Evolutionary conservation across 1,140 invertebrate species (phyloP), one percentile per base, ranked within the genome.

Genomic region (Ctenoplectra terminalis): DNA sequence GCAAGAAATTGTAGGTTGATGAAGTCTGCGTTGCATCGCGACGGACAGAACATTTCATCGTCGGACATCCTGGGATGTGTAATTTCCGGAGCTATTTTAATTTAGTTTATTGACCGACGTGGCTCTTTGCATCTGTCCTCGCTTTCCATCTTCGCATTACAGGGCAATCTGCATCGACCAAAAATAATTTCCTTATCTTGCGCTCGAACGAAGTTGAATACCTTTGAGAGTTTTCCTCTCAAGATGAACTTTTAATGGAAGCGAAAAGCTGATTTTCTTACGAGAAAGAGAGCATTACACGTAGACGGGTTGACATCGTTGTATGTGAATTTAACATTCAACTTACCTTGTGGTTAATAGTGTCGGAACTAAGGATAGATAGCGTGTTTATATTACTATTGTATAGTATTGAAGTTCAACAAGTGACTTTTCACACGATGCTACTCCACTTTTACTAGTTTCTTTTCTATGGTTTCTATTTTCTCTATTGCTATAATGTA

Each of bases 151-250:
- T 86, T 54, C 77, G 60, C 64, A 80, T 80, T 73, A 72, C 58
- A 37, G 20, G 34, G 48, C 40, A 74, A 74, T 74, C 52, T 81
- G 79, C 72, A 75, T 75, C 61, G 50, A 46, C 79, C 61, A 50
- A 74, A 74, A 74, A 75, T 66, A 81, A 75, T 81, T 81, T 75
- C 79, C 79, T 75, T 75, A 75, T 81, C 72, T 40, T 17, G 13
- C 61, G 79, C 61, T 31, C 29, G 71, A 58, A 40, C 50, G 50
- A 48, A 58, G 61, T 66, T 67, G 40, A 66, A 75, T 50, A 60
- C 50, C 72, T 81, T 74, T 80, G 48, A 73, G 13, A 63, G 58
- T 63, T 48, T 31, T 6, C 43, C 23, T 8, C 8, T 26, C 23
- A 34, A 40, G 77, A 80, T 34, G 70, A 80, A 37, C 15, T 73